Percentiles rank a stretch among this genome's conserved stretches.
Evolutionary conservation across 2,797 vertebrate species (phyloP).

Genomic region (Vireo griseus): DNA sequence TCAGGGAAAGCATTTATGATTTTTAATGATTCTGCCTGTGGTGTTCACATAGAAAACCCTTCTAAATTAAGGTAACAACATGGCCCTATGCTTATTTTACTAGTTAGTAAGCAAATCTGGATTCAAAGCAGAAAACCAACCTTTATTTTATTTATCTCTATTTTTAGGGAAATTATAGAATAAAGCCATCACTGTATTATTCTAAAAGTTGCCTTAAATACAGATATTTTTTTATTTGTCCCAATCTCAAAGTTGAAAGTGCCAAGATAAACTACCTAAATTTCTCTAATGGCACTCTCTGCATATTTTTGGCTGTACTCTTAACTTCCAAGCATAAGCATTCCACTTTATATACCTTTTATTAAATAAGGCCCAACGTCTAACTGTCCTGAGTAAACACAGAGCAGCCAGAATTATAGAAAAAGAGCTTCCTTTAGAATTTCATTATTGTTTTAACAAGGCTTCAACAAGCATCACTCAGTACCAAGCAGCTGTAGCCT

Average conservation of each 20-base stretch:
- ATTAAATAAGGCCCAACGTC: background rate
- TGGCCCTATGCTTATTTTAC: background rate
- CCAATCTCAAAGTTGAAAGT: background rate
- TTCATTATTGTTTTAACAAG: background rate
- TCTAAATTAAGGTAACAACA: background rate
- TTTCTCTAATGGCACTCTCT: background rate
- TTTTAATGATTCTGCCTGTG: background rate
- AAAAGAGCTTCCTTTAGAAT: background rate
- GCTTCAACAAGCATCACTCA: background rate
- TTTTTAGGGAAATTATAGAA: background rate
- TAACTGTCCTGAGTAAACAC: background rate
- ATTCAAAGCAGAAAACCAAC: background rate
- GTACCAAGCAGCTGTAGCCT: background rate
- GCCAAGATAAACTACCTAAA: rapidly evolving
- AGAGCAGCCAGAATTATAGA: background rate
- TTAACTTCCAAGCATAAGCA: background rate
- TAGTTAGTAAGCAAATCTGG: background rate
- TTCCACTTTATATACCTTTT: background rate
- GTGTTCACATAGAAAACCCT: too few relatives aligned
- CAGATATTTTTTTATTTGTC: background rate
- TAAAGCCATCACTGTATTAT: rapidly evolving
- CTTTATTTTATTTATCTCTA: background rate
- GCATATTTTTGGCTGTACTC: background rate
- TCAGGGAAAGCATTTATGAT: background rate
- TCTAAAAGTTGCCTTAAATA: background rate